Conservation (phyloP, 1,140 invertebrate genomes). For the Anthonomus grandis region DNA sequence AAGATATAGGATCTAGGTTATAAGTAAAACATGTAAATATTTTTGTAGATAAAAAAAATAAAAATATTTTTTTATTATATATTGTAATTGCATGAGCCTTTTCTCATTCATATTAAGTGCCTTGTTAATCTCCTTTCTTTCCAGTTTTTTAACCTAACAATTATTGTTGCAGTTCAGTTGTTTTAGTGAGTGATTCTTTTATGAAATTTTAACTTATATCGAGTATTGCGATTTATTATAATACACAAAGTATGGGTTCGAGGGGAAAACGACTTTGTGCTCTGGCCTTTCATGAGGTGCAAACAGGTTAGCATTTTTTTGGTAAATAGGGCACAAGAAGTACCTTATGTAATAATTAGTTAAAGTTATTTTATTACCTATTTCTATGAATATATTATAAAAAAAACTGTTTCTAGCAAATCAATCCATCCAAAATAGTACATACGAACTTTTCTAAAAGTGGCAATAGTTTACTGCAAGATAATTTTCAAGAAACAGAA, state of each 20-base stretch:
- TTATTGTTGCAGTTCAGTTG: not conserved
- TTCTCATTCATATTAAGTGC: too few relatives aligned
- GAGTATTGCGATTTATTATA: too few relatives aligned
- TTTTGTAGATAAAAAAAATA: constrained; percentile 17
- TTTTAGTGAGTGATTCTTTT: not conserved
- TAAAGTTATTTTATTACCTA: too few relatives aligned
- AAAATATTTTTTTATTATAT: not conserved
- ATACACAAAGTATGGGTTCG: too few relatives aligned
- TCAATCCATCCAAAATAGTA: not conserved
- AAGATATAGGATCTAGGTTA: not conserved
- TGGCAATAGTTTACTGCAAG: not conserved
- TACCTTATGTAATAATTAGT: too few relatives aligned
- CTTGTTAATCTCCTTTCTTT: not conserved
- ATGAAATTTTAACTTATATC: too few relatives aligned
- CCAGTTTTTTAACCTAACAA: not conserved
- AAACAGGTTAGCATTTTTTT: not conserved
- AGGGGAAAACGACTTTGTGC: not conserved
- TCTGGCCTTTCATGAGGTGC: not conserved
- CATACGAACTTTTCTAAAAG: not conserved
- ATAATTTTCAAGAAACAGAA: constrained; percentile 1
- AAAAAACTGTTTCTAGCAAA: not conserved
- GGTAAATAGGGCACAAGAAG: too few relatives aligned
- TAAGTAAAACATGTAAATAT: constrained; percentile 3
- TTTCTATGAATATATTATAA: not conserved
- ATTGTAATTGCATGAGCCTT: too few relatives aligned